Percentiles rank a stretch among this genome's conserved stretches.
These are phyloP conservation scores for Megaceryle torquata DNA, from an alignment of 2,113 vertebrate species.

Conservation along the genomic window DNA sequence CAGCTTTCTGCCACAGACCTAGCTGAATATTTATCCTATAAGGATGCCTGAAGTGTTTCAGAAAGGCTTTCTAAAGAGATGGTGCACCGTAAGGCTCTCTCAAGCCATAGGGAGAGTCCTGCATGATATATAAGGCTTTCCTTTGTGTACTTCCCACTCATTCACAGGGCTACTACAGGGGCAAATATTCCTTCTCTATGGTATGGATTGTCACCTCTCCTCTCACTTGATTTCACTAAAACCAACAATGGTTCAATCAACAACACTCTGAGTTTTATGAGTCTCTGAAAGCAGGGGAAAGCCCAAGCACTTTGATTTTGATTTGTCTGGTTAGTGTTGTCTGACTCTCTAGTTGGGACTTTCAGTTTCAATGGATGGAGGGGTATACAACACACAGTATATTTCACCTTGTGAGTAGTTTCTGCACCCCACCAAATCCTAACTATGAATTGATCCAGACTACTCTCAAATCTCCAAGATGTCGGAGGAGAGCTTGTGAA, in stretches of 20 bases:
- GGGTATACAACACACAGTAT: rapidly evolving
- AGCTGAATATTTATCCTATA: neutral
- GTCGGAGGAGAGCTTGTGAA: neutral
- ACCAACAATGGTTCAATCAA: neutral
- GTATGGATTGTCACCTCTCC: neutral
- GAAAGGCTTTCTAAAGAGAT: neutral
- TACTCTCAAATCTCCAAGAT: neutral
- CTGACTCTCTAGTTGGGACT: neutral
- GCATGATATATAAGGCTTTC: neutral
- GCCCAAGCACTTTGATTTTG: neutral
- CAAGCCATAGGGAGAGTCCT: neutral
- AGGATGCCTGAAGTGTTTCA: neutral
- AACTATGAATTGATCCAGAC: neutral
- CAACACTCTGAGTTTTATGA: neutral
- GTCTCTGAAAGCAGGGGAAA: neutral
- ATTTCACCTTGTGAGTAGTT: neutral
- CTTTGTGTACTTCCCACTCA: neutral
- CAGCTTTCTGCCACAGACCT: neutral
- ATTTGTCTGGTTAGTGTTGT: neutral
- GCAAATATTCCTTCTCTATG: neutral
- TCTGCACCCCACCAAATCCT: neutral
- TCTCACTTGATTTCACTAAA: neutral
- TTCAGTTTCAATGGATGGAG: neutral
- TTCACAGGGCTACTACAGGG: neutral
- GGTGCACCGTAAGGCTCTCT: neutral